Conservation (phyloP, 1,140 invertebrate species). For the Theocolax elegans region DNA sequence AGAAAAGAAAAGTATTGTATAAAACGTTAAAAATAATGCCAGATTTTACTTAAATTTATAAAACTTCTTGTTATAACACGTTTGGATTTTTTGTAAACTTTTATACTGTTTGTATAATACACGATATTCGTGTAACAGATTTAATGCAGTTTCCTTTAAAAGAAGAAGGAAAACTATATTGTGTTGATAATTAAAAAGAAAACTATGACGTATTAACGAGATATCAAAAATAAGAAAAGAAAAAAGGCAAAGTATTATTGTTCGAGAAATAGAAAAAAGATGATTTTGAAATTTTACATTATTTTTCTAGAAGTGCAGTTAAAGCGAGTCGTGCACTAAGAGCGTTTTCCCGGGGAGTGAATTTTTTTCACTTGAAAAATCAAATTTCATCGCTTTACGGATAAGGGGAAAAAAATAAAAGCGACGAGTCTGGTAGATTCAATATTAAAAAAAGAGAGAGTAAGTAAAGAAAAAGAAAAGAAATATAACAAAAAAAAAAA, state of each 20-base stretch:
- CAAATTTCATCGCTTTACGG: constrained; percentile 22
- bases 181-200: constrained; percentile 22
- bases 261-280: background rate
- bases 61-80: constrained; percentile 30
- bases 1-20: constrained; percentile 31
- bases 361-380: constrained; percentile 14
- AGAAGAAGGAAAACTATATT: constrained; percentile 15
- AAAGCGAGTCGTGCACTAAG: constrained; percentile 10
- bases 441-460: constrained; percentile 1
- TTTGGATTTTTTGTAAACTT: constrained; percentile 41
- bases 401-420: background rate
- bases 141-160: constrained; percentile 14
- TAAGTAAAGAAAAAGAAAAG: background rate
- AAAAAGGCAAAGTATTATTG: constrained; percentile 9
- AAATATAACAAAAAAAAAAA: constrained; percentile 3
- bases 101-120: constrained; percentile 39
- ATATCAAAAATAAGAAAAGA: constrained; percentile 29
- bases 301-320: constrained; percentile 33
- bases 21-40: constrained; percentile 25
- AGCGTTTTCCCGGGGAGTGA: background rate
- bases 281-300: constrained; percentile 29
- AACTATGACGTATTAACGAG: constrained; percentile 15
- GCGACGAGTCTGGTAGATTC: constrained; percentile 13
- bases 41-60: constrained; percentile 36
- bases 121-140: constrained; percentile 33